Conservation (phyloP, 2,888 invertebrate genomes). For the Calameuta pallipes region DNA sequence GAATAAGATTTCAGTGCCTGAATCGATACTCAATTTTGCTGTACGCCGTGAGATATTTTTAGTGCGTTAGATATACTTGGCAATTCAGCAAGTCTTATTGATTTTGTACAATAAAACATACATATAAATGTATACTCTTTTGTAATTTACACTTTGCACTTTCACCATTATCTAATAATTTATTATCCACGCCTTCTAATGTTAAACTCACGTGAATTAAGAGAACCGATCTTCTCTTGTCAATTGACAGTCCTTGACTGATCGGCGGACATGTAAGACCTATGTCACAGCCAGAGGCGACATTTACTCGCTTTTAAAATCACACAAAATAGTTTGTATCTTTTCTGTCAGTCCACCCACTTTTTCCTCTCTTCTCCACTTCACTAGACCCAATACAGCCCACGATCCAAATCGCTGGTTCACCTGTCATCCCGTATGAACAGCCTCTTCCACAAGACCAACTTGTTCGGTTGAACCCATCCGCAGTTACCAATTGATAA, state of each 20-base stretch:
- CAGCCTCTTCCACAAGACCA: not conserved
- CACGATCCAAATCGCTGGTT: slow-evolving; percentile 8
- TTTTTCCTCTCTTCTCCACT: slow-evolving; percentile 8
- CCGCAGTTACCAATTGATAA: not conserved
- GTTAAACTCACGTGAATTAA: slow-evolving; percentile 21
- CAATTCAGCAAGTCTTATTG: not conserved
- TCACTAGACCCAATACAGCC: slow-evolving; percentile 10
- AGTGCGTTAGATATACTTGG: no score
- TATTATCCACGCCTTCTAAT: not conserved
- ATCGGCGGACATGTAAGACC: slow-evolving; percentile 61
- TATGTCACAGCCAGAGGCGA: slow-evolving; percentile 54
- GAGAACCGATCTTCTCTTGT: slow-evolving; percentile 43
- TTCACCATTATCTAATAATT: not conserved
- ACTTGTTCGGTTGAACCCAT: not conserved
- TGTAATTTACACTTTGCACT: not conserved
- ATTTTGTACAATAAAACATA: not conserved
- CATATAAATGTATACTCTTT: not conserved
- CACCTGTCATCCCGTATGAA: slow-evolving; percentile 16
- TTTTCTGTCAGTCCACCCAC: slow-evolving; percentile 26
- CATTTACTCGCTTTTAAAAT: slow-evolving; percentile 51
- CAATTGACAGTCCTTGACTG: slow-evolving; percentile 51
- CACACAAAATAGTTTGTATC: slow-evolving; percentile 50
- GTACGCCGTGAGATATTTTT: not conserved
- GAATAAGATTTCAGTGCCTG: not conserved
- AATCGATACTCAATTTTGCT: not conserved